These are phyloP conservation scores for Parazoanthus darwini DNA, from an alignment of 92 coral and sea anemone species.

Conservation along the genomic window DNA sequence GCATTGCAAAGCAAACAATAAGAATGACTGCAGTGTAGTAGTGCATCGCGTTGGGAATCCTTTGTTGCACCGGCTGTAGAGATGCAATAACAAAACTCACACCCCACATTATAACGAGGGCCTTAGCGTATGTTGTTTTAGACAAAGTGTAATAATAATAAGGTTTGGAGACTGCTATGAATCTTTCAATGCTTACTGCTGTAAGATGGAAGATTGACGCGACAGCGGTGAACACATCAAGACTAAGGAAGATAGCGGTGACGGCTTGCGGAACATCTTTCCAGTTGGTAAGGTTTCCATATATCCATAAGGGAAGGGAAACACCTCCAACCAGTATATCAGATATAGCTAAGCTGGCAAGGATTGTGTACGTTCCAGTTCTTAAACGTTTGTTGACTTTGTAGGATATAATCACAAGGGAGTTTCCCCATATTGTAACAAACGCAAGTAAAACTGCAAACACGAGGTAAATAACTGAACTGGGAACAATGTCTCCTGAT, in stretches of 20 bases:
- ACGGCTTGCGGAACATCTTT: slow-evolving; percentile 22
- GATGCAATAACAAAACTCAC: slow-evolving; percentile 63
- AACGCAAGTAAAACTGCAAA: slow-evolving; percentile 57
- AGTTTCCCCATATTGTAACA: slow-evolving; percentile 54
- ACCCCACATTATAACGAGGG: slow-evolving; percentile 62
- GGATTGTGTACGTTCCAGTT: slow-evolving; percentile 63
- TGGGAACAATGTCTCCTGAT: neutral
- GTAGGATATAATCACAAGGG: slow-evolving; percentile 70
- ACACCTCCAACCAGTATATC: slow-evolving; percentile 77
- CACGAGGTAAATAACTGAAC: slow-evolving; percentile 47
- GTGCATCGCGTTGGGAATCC: slow-evolving; percentile 21
- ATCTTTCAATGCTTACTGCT: slow-evolving; percentile 89
- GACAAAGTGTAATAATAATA: slow-evolving; percentile 81
- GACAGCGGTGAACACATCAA: slow-evolving; percentile 89
- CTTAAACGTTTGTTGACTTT: slow-evolving; percentile 68
- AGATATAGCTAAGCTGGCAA: slow-evolving; percentile 79
- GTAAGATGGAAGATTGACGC: slow-evolving; percentile 96
- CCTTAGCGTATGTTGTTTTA: slow-evolving; percentile 60
- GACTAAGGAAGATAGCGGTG: slow-evolving; percentile 56
- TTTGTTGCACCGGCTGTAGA: slow-evolving; percentile 56
- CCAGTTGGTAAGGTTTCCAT: slow-evolving; percentile 60
- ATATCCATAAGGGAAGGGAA: slow-evolving; percentile 77
- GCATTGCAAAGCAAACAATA: slow-evolving; percentile 47
- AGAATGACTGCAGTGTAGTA: slow-evolving; percentile 58
- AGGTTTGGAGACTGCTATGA: slow-evolving; percentile 88